Evolutionary conservation across 2,888 invertebrate species (phyloP).

Genomic region (Orthosia cruda): DNA sequence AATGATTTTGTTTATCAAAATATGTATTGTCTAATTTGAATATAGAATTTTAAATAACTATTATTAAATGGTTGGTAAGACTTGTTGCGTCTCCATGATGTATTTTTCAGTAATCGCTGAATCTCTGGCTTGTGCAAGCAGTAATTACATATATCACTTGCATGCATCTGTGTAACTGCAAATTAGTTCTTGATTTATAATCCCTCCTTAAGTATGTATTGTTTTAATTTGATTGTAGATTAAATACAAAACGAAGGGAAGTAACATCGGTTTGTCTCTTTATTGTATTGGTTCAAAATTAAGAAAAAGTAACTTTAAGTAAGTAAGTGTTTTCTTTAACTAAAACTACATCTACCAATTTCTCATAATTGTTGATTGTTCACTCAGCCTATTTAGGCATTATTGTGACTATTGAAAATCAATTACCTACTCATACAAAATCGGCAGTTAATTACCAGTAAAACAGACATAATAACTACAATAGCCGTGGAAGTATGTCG

Average conservation of each 20-base stretch:
- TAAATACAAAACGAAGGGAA: not conserved
- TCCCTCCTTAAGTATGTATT: constrained; percentile 1
- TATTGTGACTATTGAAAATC: constrained; percentile 28
- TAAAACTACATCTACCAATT: not conserved
- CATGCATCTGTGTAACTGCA: constrained; percentile 29
- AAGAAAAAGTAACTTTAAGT: not conserved
- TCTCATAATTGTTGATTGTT: constrained; percentile 27
- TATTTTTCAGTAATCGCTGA: constrained; percentile 21
- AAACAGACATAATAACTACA: constrained; percentile 69
- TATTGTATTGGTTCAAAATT: not conserved
- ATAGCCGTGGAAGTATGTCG: constrained; percentile 78
- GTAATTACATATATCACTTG: constrained; percentile 41
- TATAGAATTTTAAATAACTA: not conserved
- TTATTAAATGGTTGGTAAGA: not conserved
- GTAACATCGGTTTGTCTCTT: not conserved
- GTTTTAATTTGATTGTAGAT: not conserved
- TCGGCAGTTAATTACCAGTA: constrained; percentile 71
- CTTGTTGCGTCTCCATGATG: not conserved
- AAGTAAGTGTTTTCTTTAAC: not conserved
- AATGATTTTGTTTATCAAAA: not conserved
- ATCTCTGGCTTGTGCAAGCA: constrained; percentile 40
- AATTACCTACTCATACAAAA: constrained; percentile 51
- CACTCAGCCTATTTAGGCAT: constrained; percentile 3
- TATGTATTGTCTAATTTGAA: not conserved
- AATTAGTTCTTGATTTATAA: constrained; percentile 38